Evolutionary conservation across 1,140 invertebrate genomes (phyloP).

Genomic region (Drosophila rufa): DNA sequence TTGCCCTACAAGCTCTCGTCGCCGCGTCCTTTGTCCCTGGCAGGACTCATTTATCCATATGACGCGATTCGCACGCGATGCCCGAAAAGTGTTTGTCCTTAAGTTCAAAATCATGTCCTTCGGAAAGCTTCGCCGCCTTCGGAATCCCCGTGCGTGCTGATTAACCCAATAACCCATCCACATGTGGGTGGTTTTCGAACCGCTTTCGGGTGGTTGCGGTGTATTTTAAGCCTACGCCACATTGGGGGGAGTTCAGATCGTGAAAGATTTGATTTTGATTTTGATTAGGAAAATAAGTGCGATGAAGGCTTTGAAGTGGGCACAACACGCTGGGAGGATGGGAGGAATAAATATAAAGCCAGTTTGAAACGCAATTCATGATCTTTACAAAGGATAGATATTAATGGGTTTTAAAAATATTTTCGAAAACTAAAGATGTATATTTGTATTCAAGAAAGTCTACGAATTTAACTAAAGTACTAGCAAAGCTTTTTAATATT

Average conservation of each 20-base stretch:
- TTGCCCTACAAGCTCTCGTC: conserved; percentile 32
- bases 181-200: conserved; percentile 32
- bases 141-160: conserved; percentile 51
- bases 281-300: conserved; percentile 27
- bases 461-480: no score
- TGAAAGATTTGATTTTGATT: conserved; percentile 49
- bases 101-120: conserved; percentile 64
- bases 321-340: not conserved
- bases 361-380: not conserved
- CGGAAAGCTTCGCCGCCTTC: conserved; percentile 34
- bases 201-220: conserved; percentile 8
- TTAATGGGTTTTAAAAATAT: no score
- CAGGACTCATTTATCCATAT: conserved; percentile 51
- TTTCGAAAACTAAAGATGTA: not conserved
- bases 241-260: not conserved
- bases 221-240: conserved; percentile 13
- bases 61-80: conserved; percentile 57
- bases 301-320: conserved; percentile 32
- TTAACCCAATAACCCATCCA: conserved; percentile 58
- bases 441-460: not conserved
- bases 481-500: no score
- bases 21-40: conserved; percentile 6
- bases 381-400: not conserved
- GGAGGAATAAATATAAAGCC: not conserved
- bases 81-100: conserved; percentile 58